These are phyloP conservation scores for Drosophila willistoni DNA, from an alignment of 1,140 invertebrate genomes.

Conservation along the genomic window DNA sequence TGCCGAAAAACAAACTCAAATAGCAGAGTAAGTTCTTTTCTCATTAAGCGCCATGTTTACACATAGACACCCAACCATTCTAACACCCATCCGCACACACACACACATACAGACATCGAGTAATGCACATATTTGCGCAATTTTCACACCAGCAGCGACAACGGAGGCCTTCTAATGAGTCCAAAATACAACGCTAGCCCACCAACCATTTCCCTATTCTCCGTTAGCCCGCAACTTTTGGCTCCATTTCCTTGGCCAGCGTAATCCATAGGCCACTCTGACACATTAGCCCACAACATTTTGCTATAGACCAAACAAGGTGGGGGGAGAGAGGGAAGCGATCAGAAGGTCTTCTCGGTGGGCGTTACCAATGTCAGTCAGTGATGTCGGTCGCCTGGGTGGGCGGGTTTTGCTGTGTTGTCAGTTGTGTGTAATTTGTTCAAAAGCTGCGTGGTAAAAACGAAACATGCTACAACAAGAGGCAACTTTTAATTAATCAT, in stretches of 20 bases:
- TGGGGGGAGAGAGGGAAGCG: neutral
- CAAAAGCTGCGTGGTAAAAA: conserved; percentile 69
- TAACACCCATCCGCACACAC: conserved; percentile 20
- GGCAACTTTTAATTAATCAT: conserved; percentile 79
- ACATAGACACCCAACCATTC: conserved; percentile 51
- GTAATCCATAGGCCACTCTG: conserved; percentile 20
- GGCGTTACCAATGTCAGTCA: conserved; percentile 3
- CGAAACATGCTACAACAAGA: conserved; percentile 48
- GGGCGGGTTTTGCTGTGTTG: conserved; percentile 12
- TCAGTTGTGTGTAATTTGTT: conserved; percentile 62
- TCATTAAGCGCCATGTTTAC: conserved; percentile 74
- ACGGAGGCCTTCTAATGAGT: conserved; percentile 65
- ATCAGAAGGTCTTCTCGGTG: conserved; percentile 14
- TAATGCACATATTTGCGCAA: conserved; percentile 51
- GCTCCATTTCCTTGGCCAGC: conserved; percentile 16
- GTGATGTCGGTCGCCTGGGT: conserved; percentile 6
- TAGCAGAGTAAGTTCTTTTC: conserved; percentile 78
- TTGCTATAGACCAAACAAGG: neutral
- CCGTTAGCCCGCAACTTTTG: conserved; percentile 59
- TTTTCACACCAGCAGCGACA: conserved; percentile 69
- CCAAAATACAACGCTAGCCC: conserved; percentile 55
- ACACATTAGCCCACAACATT: conserved; percentile 30
- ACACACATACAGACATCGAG: conserved; percentile 11
- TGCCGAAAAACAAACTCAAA: conserved; percentile 63
- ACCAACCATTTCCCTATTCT: too few species aligned